Evolutionary conservation across 1,140 invertebrate genomes (phyloP), one percentile per base, ranked within the genome.

Genomic region (Tyrophagus putrescentiae): DNA sequence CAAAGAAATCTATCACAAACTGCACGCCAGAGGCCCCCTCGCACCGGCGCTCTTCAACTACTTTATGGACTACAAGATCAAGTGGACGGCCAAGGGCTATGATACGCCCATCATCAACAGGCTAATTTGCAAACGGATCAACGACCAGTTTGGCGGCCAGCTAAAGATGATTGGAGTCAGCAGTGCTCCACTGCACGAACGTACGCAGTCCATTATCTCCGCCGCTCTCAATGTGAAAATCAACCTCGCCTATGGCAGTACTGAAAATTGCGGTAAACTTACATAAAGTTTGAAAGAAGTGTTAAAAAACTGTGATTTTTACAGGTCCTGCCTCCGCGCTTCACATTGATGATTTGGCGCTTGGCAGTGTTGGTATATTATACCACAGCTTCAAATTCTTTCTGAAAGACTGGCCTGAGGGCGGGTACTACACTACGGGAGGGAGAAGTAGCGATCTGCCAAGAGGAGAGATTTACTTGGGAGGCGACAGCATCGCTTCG

Each of bases 1-100:
- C 65, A 96, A 96, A 75, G 87, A 83, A 57, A 90, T 97, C 60
- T 86, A 87, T 70, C 88, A 94, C 65, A 90, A 91, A 70, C 83
- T 96, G 3, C 82, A 82, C 29, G 81, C 82, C 23, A 54, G 32
- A 65, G 82, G 82, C 28, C 82, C 84, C 6, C 73, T 77, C 16
- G 41, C 58, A 21, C 21, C 23, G 9, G 21, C 11, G 32, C 13
- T 60, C 9, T 42, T 60, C 31, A 13, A 32, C 25, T 57, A n/a
- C 4, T 25, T 57, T 2, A 57, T 57, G 16, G 31, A 33, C 21
- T 60, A 60, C 44, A 60, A 60, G 27, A 53, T 50, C 18, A 29
- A 34, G 3, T 60, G 58, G 58, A 42, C 13, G 32, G 7, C 16
- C 5, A 9, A 25, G 33, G 28, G 41, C 63, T 32, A 62, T 62